phyloP scores from a whole-genome alignment of 1,140 invertebrate genomes.

The Amphibalanus amphitrite region DNA sequence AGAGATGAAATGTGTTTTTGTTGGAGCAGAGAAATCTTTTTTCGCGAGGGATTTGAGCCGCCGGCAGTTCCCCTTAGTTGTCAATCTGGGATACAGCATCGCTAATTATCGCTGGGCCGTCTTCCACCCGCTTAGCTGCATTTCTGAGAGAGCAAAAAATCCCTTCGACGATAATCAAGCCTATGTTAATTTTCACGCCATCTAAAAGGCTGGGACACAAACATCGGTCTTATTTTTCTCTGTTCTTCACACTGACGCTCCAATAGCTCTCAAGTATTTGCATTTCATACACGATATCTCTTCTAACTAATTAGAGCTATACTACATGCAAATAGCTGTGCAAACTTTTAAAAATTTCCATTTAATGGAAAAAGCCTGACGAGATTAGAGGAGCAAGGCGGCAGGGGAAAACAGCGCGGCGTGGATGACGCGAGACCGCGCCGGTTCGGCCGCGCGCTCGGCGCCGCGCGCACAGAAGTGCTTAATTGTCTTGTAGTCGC shows the following conservation, averaged over 20 bases:
- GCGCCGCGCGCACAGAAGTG: background rate
- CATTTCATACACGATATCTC: constrained; percentile 1
- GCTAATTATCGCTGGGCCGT: background rate
- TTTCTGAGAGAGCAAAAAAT: background rate
- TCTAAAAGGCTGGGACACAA: background rate
- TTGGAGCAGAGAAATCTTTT: background rate
- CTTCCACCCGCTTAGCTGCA: too few relatives aligned
- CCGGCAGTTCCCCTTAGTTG: background rate
- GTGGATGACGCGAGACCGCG: background rate
- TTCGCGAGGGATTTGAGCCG: background rate
- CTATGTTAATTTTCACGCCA: background rate
- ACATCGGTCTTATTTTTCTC: background rate
- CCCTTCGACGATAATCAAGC: background rate
- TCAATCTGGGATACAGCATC: background rate
- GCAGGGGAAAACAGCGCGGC: background rate
- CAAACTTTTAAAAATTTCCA: constrained; percentile 1
- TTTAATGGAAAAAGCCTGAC: background rate
- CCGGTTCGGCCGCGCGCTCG: background rate
- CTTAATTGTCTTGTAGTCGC: background rate
- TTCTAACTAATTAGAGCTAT: constrained; percentile 1
- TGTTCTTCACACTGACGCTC: background rate
- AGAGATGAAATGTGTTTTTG: constrained; percentile 2
- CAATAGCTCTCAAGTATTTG: background rate
- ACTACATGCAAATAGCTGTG: background rate
- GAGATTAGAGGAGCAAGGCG: background rate